Base-by-base conservation (phyloP, 2,888 invertebrate species). In the Phortica okadai region DNA sequence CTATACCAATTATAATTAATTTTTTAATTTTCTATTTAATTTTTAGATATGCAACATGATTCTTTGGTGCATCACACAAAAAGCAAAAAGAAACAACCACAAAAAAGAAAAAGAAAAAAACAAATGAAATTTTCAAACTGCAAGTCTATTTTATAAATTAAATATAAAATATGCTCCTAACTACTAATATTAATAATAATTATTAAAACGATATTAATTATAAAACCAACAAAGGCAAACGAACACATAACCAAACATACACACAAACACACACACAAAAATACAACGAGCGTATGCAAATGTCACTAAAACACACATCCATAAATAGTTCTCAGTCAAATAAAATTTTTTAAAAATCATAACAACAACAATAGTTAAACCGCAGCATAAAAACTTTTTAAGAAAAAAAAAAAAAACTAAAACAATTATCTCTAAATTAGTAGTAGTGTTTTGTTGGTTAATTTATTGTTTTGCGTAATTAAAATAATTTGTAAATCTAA, bases 1-100 rank as follows among this genome's bases (percentile, higher is more conserved):
- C 7, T 59, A 2, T 59, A 0, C 10, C 2, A 21, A 16, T n/a
- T 59, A 59, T 59, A 7, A n/a, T n/a, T 21, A 21, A 59, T 59
- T 59, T 16, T 8, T 50, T 5, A 2, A 6, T 50, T 50, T 2
- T 50, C 14, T 14, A 3, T 62, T 62, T 3, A 7, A 64, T 14
- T 78, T 83, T 72, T 79, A 91, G 90, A 79, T 91, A 91, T 82
- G 91, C 91, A 90, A 90, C 90, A 90, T 91, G 91, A 91, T 91
- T 91, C 90, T 89, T 84, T 85, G 82, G 78, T 84, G 83, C 82
- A 84, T 82, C 82, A 83, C 78, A 50, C 45, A 45, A 50, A 69
- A 69, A 79, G 77, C 74, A 79, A 56, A 80, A 69, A 77, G 42
- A 64, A 84, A 79, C 84, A 83, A 83, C 87, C 87, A 84, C 89